Percentiles rank a stretch among this genome's conserved stretches.
phyloP scores from a whole-genome alignment of 2,113 vertebrate genomes.

The Tonatia bakeri region DNA sequence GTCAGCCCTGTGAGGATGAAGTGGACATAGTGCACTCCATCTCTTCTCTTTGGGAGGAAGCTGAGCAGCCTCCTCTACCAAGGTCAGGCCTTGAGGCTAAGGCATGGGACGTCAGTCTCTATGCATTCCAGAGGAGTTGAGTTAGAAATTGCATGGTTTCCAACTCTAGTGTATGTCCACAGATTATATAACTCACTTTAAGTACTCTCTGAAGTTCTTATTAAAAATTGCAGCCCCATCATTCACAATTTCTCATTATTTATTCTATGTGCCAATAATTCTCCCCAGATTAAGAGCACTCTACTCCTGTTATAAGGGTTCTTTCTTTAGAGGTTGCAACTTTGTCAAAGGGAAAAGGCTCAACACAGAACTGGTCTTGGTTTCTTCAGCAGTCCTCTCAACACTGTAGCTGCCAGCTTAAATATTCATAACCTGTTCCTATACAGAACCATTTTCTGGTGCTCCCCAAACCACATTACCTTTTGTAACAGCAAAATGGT shows the following conservation, averaged over 20 bases:
- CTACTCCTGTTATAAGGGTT: background rate
- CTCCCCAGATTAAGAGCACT: background rate
- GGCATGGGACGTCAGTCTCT: background rate
- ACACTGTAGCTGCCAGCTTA: background rate
- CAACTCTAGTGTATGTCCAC: background rate
- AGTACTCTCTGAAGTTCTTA: background rate
- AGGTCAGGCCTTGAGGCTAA: background rate
- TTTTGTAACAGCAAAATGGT: too few relatives aligned
- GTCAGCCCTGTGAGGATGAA: background rate
- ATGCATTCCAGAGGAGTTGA: background rate
- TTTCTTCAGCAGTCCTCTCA: slow-evolving; percentile 15
- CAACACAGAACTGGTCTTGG: background rate
- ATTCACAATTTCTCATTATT: background rate
- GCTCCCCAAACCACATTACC: background rate
- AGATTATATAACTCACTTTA: background rate
- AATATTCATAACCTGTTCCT: background rate
- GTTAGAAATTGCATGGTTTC: slow-evolving; percentile 16
- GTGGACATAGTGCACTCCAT: background rate
- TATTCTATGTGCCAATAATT: background rate
- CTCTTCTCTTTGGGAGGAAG: background rate
- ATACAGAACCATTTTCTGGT: background rate
- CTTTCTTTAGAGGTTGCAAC: background rate
- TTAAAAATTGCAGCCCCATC: background rate
- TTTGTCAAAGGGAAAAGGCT: background rate
- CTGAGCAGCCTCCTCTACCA: background rate